Evolutionary conservation across 2,888 invertebrate genomes (phyloP), one percentile per base, ranked within the genome.

Genomic region (Sepioteuthis lessoniana): DNA sequence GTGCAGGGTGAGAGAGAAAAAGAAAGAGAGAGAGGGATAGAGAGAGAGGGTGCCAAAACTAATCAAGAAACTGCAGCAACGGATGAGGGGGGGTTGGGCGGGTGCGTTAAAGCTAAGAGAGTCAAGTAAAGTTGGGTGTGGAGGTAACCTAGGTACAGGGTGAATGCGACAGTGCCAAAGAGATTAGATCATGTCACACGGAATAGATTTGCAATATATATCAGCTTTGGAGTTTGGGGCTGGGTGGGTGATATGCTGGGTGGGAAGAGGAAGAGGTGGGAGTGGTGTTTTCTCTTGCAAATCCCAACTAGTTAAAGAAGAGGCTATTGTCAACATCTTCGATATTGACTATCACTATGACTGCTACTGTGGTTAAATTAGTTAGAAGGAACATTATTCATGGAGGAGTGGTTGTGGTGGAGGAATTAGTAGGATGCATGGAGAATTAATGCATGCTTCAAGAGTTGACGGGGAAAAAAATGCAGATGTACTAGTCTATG

Each of bases 121-220:
- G 76, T n/a, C 35, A 1, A 8, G 76, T n/a, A 76, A 76, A 10
- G 31, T 7, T 76, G 76, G 76, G 76, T 19, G 76, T n/a, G n/a
- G n/a, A 1, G 13, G n/a, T 35, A 76, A n/a, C n/a, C n/a, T 35
- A n/a, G 76, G n/a, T 16, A 35, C 76, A 76, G n/a, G 76, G 76
- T 76, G 76, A 76, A 76, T 35, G n/a, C n/a, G 76, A 76, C 76
- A 76, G 76, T 76, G 76, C 76, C 76, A 76, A 76, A 35, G 76
- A 76, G 76, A 76, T 76, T 76, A 76, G 76, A 76, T 76, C 76
- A 76, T 76, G 76, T 76, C 76, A 76, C 76, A 76, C 76, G 76
- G 76, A 76, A 76, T 76, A 76, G 76, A 76, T 76, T 76, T 76
- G 76, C 76, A 76, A 76, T 76, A 76, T 76, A 76, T 76, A 76